These are phyloP conservation scores for Phenacoccus solenopsis DNA, from an alignment of 1,140 invertebrate species.

Conservation along the genomic window DNA sequence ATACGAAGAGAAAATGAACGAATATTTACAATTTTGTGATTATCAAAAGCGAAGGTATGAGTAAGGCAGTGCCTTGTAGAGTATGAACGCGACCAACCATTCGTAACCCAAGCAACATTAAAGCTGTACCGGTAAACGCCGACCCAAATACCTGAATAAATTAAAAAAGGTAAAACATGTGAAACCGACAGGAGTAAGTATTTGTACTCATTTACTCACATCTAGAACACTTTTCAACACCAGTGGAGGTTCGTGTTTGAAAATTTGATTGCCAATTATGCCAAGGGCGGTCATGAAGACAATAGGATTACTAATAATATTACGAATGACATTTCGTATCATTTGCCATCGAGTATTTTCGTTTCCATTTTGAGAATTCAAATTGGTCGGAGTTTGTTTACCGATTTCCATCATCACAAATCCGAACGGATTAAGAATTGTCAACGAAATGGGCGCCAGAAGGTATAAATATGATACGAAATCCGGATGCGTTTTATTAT, in stretches of 20 bases:
- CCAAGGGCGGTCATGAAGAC: conserved; percentile 88
- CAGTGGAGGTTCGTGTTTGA: conserved; percentile 59
- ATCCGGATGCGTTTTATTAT: conserved; percentile 67
- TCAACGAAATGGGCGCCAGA: conserved; percentile 84
- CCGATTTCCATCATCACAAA: conserved; percentile 82
- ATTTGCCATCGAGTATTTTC: conserved; percentile 17
- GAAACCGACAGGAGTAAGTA: background rate
- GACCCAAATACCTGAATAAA: conserved; percentile 63
- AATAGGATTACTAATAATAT: conserved; percentile 75
- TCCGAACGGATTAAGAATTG: conserved; percentile 84
- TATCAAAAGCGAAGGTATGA: conserved; percentile 76
- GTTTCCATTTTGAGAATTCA: background rate
- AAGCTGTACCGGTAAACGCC: conserved; percentile 78
- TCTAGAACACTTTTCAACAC: conserved; percentile 61
- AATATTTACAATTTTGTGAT: conserved; percentile 69
- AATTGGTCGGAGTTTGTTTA: conserved; percentile 38
- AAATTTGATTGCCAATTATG: conserved; percentile 70
- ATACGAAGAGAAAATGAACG: conserved; percentile 22
- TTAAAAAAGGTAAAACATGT: conserved; percentile 20
- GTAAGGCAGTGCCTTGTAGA: conserved; percentile 55
- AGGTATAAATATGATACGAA: conserved; percentile 85
- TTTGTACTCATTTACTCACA: conserved; percentile 36
- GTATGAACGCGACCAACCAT: conserved; percentile 84
- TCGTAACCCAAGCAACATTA: conserved; percentile 78
- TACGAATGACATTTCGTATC: conserved; percentile 21